A percentile compares a stretch with the other conserved stretches of the same genome.
phyloP scores from a whole-genome alignment of 2,888 invertebrate species.

The Pseudoips prasinana region DNA sequence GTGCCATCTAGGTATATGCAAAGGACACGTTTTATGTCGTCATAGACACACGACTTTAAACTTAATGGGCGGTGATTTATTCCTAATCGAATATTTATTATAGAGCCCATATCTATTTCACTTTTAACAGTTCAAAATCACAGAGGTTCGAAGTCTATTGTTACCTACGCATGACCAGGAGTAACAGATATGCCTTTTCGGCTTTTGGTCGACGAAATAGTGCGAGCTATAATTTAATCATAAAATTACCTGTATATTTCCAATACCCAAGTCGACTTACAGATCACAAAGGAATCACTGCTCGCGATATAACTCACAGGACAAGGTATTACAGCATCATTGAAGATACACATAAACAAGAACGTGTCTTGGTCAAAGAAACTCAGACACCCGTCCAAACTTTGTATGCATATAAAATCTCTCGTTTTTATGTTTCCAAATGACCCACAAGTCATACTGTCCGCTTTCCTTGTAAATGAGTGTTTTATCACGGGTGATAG shows the following conservation, averaged over 20 bases:
- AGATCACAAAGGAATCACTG: slow-evolving; percentile 92
- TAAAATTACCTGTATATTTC: slow-evolving; percentile 91
- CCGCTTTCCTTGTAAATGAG: slow-evolving; percentile 88
- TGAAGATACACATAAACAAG: slow-evolving; percentile 90
- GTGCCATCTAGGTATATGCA: no score
- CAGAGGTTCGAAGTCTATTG: no score
- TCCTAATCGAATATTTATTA: no score
- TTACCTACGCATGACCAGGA: no score
- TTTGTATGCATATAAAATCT: slow-evolving; percentile 95
- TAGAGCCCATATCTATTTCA: no score
- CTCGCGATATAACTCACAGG: slow-evolving; percentile 90
- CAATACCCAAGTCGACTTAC: slow-evolving; percentile 90
- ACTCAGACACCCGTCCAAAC: slow-evolving; percentile 92
- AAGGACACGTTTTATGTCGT: no score
- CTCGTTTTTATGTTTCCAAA: slow-evolving; percentile 92
- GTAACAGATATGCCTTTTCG: no score
- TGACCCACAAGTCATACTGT: slow-evolving; percentile 89
- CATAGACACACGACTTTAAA: no score
- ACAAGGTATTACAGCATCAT: slow-evolving; percentile 91
- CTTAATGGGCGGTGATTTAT: no score
- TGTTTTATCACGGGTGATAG: slow-evolving; percentile 91
- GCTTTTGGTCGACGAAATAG: no score
- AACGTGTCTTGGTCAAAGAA: slow-evolving; percentile 97
- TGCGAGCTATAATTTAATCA: no score
- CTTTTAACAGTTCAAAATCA: no score